phyloP scores from a whole-genome alignment of 1,140 invertebrate genomes.

The Musca domestica region DNA sequence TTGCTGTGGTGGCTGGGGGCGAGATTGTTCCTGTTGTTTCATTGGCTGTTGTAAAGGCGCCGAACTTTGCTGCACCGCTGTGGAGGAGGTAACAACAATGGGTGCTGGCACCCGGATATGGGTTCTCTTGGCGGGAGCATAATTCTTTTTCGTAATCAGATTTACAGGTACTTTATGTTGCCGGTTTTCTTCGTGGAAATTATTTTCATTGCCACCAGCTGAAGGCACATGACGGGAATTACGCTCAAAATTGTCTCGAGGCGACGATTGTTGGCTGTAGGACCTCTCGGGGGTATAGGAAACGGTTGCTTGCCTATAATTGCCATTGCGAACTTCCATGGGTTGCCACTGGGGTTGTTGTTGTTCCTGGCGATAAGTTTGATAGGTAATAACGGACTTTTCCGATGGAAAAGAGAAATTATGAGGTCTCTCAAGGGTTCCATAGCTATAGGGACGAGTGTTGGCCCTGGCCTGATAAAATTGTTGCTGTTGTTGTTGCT shows the following conservation, averaged over 20 bases:
- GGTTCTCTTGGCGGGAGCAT: neutral
- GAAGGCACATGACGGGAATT: slow-evolving; percentile 5
- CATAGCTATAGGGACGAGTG: neutral
- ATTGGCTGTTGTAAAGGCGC: neutral
- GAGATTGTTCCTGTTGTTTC: neutral
- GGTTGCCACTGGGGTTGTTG: slow-evolving; percentile 25
- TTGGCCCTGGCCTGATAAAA: neutral
- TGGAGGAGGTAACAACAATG: slow-evolving; percentile 5
- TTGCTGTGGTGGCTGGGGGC: neutral
- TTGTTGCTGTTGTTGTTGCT: neutral
- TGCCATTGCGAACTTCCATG: slow-evolving; percentile 9
- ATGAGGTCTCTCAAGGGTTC: neutral
- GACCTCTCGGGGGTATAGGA: neutral
- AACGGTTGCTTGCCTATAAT: slow-evolving; percentile 2
- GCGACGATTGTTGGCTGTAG: slow-evolving; percentile 1
- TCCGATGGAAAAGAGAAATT: slow-evolving; percentile 19
- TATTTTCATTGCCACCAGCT: neutral
- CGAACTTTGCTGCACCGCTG: neutral
- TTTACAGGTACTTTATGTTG: neutral
- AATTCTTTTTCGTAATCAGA: slow-evolving; percentile 24
- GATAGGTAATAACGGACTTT: slow-evolving; percentile 27
- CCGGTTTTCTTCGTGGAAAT: neutral
- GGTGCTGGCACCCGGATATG: slow-evolving; percentile 1
- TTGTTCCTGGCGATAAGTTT: slow-evolving; percentile 24
- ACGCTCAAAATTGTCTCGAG: slow-evolving; percentile 10